A percentile compares a stretch with the other conserved stretches of the same genome.
Evolutionary conservation across 1,140 invertebrate species (phyloP).

Genomic region (Drosophila bipectinata): DNA sequence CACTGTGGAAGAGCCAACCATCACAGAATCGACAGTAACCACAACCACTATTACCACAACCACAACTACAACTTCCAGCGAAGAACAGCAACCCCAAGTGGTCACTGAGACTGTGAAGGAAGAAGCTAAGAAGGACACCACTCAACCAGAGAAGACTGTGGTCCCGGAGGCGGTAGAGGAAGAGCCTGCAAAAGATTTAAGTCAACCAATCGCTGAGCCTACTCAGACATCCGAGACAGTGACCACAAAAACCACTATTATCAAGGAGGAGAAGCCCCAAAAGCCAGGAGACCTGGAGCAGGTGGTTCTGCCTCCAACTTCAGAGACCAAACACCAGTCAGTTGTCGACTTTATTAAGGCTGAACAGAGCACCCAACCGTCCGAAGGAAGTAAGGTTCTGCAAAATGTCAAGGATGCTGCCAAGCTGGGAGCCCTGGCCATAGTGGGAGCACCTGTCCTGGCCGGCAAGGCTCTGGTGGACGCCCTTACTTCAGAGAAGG

Average conservation of each 20-base stretch:
- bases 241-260: conserved; percentile 17
- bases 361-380: conserved; percentile 39
- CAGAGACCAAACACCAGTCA: conserved; percentile 47
- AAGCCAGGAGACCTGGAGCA: conserved; percentile 45
- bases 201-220: conserved; percentile 1
- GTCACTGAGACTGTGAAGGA: conserved; percentile 19
- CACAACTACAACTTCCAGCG: conserved; percentile 40
- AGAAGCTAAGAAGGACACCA: background rate
- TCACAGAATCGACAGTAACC: conserved; percentile 47
- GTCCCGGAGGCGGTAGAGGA: conserved; percentile 13
- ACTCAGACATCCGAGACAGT: conserved; percentile 32
- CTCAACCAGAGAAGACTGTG: conserved; percentile 1
- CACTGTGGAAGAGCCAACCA: conserved; percentile 53
- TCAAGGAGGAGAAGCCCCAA: conserved; percentile 21
- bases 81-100: conserved; percentile 28
- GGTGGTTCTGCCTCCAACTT: background rate
- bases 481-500: conserved; percentile 87
- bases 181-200: background rate
- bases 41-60: conserved; percentile 58
- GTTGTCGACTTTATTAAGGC: conserved; percentile 65
- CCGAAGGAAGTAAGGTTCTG: conserved; percentile 39
- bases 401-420: conserved; percentile 90
- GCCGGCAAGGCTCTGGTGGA: conserved; percentile 93
- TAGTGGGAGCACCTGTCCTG: conserved; percentile 90
- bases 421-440: conserved; percentile 92